These are phyloP conservation scores for Trochalopteron elliotii DNA, from an alignment of 2,113 vertebrate genomes.

Conservation along the genomic window DNA sequence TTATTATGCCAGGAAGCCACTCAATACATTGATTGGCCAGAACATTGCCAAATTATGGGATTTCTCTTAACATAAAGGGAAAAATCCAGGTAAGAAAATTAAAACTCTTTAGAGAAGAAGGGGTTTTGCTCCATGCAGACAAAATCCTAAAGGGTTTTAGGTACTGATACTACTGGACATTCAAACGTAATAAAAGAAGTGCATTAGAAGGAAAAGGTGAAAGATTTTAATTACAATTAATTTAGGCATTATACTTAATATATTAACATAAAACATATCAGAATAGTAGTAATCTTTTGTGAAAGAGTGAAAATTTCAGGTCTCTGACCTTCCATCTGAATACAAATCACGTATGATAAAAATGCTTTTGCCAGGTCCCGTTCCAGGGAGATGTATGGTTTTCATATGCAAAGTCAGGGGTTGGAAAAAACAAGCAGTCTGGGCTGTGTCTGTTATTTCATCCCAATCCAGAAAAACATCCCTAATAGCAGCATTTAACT, in stretches of 20 bases:
- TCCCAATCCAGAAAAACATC: neutral
- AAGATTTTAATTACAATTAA: neutral
- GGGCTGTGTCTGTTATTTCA: neutral
- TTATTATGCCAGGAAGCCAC: constrained; percentile 40
- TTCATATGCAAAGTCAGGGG: neutral
- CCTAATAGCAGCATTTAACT: neutral
- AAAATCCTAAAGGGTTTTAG: neutral
- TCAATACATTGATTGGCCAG: constrained; percentile 31
- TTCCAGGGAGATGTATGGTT: neutral
- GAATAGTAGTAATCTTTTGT: neutral
- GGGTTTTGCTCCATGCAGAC: neutral
- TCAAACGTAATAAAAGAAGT: neutral
- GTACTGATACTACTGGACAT: neutral
- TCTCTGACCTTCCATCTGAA: neutral
- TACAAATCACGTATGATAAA: neutral
- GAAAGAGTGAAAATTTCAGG: neutral
- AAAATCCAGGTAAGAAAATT: constrained; percentile 49
- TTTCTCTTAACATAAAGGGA: constrained; percentile 48
- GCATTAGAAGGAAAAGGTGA: neutral
- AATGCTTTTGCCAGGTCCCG: neutral
- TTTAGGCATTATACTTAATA: neutral
- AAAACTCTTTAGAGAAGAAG: neutral
- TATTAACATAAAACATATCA: neutral
- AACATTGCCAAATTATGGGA: constrained; percentile 38
- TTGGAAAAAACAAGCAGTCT: neutral